Evolutionary conservation across 2,888 invertebrate species (phyloP).

Genomic region (Macaria liturata): DNA sequence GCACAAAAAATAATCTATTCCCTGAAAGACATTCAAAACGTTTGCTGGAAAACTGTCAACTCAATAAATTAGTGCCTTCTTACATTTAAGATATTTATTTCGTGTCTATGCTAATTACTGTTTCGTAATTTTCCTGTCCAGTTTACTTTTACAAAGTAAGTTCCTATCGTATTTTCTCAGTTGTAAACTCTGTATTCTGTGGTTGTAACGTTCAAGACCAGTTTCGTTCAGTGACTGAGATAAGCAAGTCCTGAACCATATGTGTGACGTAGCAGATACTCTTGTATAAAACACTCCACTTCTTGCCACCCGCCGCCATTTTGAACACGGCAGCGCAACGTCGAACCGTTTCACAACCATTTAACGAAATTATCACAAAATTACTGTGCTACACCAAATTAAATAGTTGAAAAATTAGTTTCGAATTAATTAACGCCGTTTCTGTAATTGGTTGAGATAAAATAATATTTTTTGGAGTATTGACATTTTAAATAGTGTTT

Average conservation of each 20-base stretch:
- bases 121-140: too few species aligned
- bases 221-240: slow-evolving; percentile 37
- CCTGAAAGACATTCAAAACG: too few species aligned
- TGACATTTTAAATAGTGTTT: slow-evolving; percentile 22
- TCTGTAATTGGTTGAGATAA: slow-evolving; percentile 21
- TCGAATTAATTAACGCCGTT: slow-evolving; percentile 31
- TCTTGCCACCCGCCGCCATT: slow-evolving; percentile 64
- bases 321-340: slow-evolving; percentile 52
- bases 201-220: not conserved
- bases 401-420: slow-evolving; percentile 35
- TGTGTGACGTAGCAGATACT: slow-evolving; percentile 77
- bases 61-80: too few species aligned
- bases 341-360: slow-evolving; percentile 46
- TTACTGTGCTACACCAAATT: slow-evolving; percentile 40
- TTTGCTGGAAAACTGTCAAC: too few species aligned
- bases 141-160: too few species aligned
- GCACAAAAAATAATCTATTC: too few species aligned
- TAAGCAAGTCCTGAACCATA: slow-evolving; percentile 62
- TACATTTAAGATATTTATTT: too few species aligned
- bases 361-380: slow-evolving; percentile 50
- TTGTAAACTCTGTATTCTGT: too few species aligned
- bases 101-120: too few species aligned
- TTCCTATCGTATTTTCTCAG: too few species aligned
- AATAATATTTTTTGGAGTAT: not conserved
- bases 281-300: slow-evolving; percentile 71